Base-by-base conservation (phyloP, 2,113 vertebrate species). In the Antennarius striatus region DNA sequence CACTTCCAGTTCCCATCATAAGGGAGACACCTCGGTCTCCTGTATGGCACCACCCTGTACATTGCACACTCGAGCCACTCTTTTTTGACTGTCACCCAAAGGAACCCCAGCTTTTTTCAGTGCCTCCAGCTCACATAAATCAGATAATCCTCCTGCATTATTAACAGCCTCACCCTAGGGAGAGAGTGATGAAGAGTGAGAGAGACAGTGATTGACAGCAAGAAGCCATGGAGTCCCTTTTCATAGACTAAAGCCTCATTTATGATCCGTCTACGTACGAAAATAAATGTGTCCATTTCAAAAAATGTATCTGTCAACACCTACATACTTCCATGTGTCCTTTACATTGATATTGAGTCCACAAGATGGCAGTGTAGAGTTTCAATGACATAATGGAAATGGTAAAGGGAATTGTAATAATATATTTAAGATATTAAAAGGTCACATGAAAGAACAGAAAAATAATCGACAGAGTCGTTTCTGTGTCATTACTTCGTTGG, bases 111-210 rank as follows among this genome's bases (percentile, higher is more conserved):
- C 84, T 81, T 79, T 81, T 74, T 75, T 77, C 68, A 43, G 61
- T 1, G 81, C 79, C 75, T 87, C 71, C 22, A 63, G 79, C 86
- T 85, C 84, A 84, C 77, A 89, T 85, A 80, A 91, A 88, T 75
- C 81, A 85, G 73, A 81, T 89, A 91, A 89, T 91, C 86, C 82
- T 89, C 72, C 76, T 90, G 83, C 82, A 92, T 91, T 89, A 90
- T 90, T 91, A 89, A 90, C 75, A 84, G 72, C 63, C 69, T 70
- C 56, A 32, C 81, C 77, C 79, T 64, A 57, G 70, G 84, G 82
- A 86, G 72, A 64, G 65, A 59, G 32, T 4, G 32, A 36, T 36
- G 32, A 36, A 36, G 32, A 7, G 32, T 36, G 63, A 63, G 51
- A 84, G 71, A 88, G 78, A 77, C 42, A 75, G 66, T 47, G 83